phyloP scores from a whole-genome alignment of 2,113 vertebrate species.

The Hystrix brachyura region DNA sequence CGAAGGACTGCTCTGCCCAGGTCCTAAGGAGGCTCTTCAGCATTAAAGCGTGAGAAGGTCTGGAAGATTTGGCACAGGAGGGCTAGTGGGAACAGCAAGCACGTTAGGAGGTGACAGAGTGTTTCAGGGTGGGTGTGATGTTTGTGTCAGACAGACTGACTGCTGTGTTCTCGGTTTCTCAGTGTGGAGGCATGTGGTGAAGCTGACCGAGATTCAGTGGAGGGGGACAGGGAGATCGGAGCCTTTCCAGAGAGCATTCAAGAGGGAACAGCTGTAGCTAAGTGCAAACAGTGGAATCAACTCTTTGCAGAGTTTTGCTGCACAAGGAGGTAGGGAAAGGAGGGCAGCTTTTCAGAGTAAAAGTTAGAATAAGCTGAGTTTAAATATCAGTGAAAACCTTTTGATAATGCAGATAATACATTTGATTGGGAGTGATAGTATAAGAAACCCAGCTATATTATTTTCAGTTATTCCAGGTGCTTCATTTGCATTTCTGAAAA shows the following conservation, averaged over 20 bases:
- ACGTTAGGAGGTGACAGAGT: neutral
- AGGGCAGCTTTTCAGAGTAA: neutral
- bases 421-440: slow-evolving; percentile 1
- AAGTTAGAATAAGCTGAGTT: neutral
- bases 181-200: neutral
- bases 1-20: neutral
- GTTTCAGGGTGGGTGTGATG: neutral
- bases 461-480: slow-evolving; percentile 79
- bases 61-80: neutral
- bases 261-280: neutral
- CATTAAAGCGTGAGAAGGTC: neutral
- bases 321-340: neutral
- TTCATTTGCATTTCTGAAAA: slow-evolving; percentile 84
- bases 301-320: neutral
- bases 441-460: slow-evolving; percentile 55
- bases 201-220: neutral
- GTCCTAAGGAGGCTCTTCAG: neutral
- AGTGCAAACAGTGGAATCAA: neutral
- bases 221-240: neutral
- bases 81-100: neutral
- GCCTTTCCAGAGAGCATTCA: neutral
- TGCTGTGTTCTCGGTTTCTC: neutral
- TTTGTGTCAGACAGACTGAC: neutral
- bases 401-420: slow-evolving; percentile 43
- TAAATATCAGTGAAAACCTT: slow-evolving; percentile 56